A percentile compares a stretch with the other conserved stretches of the same genome.
Conservation (phyloP, 2,888 invertebrate genomes). For the Psococerastis gibbosa region DNA sequence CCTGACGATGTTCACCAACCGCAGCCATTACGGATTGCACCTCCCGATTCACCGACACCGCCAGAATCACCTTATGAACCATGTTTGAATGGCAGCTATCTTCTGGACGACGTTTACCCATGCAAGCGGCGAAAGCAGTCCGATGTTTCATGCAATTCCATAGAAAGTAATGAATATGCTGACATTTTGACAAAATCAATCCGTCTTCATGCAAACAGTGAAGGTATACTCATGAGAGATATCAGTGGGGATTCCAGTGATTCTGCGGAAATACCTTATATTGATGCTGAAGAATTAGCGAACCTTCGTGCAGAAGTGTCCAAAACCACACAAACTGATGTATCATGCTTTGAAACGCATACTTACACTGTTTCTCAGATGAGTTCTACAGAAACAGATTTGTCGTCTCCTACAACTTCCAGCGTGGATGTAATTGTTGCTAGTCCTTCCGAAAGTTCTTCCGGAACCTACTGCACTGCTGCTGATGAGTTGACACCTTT, state of each 20-base stretch:
- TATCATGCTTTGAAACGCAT: conserved; percentile 4
- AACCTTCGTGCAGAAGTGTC: not conserved
- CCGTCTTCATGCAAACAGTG: not conserved
- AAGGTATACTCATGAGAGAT: conserved; percentile 7
- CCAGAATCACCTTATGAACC: not conserved
- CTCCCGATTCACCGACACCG: not conserved
- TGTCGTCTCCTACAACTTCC: not conserved
- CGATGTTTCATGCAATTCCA: conserved; percentile 2
- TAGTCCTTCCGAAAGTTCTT: conserved; percentile 6
- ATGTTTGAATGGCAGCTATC: not conserved
- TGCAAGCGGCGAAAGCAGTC: conserved; percentile 7
- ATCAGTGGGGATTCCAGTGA: not conserved
- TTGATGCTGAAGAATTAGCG: conserved; percentile 3
- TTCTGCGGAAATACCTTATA: conserved; percentile 1
- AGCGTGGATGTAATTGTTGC: not conserved
- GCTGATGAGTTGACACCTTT: not conserved
- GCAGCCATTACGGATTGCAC: not conserved
- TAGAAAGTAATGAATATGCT: conserved; percentile 3
- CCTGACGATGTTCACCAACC: not conserved
- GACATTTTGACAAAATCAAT: conserved; percentile 6
- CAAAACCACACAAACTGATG: conserved; percentile 5
- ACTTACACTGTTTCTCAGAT: not conserved
- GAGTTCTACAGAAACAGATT: not conserved
- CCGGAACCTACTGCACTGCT: conserved; percentile 3
- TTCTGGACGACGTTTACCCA: conserved; percentile 3